phyloP scores from a whole-genome alignment of 2,888 invertebrate species.

The Idaea straminata region DNA sequence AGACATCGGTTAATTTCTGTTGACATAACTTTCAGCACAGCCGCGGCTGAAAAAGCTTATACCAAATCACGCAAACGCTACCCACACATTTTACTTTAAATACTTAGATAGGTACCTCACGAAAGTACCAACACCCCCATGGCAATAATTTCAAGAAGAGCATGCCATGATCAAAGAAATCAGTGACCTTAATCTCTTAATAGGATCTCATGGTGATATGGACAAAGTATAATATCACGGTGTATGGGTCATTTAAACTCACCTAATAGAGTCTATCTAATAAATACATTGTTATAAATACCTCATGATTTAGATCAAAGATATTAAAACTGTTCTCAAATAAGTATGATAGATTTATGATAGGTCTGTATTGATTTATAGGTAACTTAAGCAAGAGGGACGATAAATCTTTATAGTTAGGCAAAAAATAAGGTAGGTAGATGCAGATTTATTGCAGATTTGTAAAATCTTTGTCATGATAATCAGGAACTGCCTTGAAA shows the following conservation, averaged over 20 bases:
- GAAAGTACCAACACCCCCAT: neutral
- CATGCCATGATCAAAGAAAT: slow-evolving; percentile 2
- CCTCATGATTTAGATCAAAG: neutral
- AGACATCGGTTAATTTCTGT: too few species aligned
- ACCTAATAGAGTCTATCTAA: slow-evolving; percentile 1
- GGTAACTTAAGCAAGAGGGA: neutral
- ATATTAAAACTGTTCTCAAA: neutral
- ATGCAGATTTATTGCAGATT: neutral
- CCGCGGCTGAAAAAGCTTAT: neutral
- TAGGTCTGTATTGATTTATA: neutral
- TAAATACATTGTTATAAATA: neutral
- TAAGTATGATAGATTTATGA: slow-evolving; percentile 1
- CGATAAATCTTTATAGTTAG: neutral
- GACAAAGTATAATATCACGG: neutral
- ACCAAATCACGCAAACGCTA: slow-evolving; percentile 4
- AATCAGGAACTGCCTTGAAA: neutral
- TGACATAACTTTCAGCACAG: neutral
- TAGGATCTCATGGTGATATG: slow-evolving; percentile 4
- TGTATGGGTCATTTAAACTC: slow-evolving; percentile 4
- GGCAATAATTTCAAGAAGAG: neutral
- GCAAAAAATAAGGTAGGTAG: neutral
- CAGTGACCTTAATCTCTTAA: slow-evolving; percentile 6
- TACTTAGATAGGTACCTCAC: neutral
- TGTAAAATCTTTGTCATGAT: neutral
- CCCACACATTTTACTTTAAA: slow-evolving; percentile 14